phyloP scores from a whole-genome alignment of 37 sponge, comb jelly and placozoan species.

The Diacarnus erythraeanus region DNA sequence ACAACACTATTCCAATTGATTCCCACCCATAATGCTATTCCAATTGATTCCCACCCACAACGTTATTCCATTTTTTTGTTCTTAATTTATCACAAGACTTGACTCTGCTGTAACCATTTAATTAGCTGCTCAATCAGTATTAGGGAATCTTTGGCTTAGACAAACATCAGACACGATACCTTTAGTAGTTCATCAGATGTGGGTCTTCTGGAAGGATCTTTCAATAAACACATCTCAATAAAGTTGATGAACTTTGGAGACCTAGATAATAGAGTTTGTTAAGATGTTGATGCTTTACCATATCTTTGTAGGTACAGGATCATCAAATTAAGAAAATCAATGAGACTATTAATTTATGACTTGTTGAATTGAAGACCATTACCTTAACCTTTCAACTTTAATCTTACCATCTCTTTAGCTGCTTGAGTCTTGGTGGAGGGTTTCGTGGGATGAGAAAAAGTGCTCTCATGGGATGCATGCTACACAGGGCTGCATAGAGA shows the following conservation, averaged over 20 bases:
- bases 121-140: no score
- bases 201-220: slow-evolving; percentile 81
- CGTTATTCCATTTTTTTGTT: no score
- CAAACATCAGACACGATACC: slow-evolving; percentile 51
- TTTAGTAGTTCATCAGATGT: slow-evolving; percentile 87
- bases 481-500: slow-evolving; percentile 77
- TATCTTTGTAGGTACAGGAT: neutral
- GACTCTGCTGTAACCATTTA: no score
- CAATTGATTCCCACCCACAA: no score
- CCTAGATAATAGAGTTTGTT: slow-evolving; percentile 18
- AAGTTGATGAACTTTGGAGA: slow-evolving; percentile 74
- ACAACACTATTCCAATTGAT: no score
- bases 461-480: slow-evolving; percentile 98
- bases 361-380: no score
- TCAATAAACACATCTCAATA: slow-evolving; percentile 83
- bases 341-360: no score
- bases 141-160: no score
- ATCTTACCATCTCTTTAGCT: slow-evolving; percentile 85
- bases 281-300: slow-evolving; percentile 3
- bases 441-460: slow-evolving; percentile 94
- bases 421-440: slow-evolving; percentile 91
- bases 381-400: no score
- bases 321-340: no score
- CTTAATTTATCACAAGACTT: no score
- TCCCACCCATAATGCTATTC: no score